Evolutionary conservation across 2,888 invertebrate species (phyloP), one percentile per base, ranked within the genome.

Genomic region (Uropetala carovei): DNA sequence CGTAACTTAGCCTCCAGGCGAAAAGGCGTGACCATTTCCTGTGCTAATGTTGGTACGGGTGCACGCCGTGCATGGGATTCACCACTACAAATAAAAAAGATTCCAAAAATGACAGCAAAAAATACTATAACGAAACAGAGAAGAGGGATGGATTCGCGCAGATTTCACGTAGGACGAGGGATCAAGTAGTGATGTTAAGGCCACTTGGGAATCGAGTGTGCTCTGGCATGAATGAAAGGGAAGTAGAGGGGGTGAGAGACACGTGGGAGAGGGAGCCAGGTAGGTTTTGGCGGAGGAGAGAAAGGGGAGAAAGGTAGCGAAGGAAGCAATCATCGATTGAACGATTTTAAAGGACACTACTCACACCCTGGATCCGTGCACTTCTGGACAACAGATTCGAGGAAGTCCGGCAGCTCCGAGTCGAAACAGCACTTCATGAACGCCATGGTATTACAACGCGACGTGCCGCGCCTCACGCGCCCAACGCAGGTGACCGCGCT

Each of bases 361-460:
- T 98, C 96, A 98, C 98, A 98, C 94, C 97, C 96, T 92, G 97
- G 97, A 95, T 97, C 97, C 85, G 98, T 97, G 95, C 98, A 98
- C 95, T 98, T 98, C 95, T 97, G 97, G 82, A 97, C 96, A 94
- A 97, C 96, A 30, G 97, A 96, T 94, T 98, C 98, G 93, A 98
- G 95, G 94, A 97, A 96, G 94, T 98, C 97, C 22, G 97, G 96
- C 92, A 94, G 92, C 92, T 94, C 94, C n/a, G 97, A 96, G 94
- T 98, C 97, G 94, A 98, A 98, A 95, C 98, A 98, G 95, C 98
- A 98, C 94, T 97, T 97, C 93, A 98, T 96, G 93, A 97, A 96
- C 93, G 97, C 96, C 97, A 97, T 97, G 94, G 93, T 93, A n/a
- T 75, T 75, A 13, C 22, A 43, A 43, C 75, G 75, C 75, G 75